Conservation (phyloP, 2,888 invertebrate species). For the Ennomos quercinarius region DNA sequence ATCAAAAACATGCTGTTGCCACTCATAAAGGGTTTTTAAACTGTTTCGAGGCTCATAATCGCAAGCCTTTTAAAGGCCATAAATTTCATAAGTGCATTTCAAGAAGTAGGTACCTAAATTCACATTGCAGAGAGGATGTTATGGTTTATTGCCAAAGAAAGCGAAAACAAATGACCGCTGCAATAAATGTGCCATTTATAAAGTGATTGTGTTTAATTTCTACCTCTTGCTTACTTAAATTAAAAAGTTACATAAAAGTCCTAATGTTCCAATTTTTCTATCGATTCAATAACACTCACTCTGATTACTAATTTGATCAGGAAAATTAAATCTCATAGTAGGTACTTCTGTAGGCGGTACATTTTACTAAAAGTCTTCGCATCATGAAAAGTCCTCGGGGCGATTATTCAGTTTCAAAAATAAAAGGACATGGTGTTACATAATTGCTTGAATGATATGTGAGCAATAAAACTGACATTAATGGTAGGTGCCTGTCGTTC, state of each 20-base stretch:
- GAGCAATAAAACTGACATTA: slow-evolving; percentile 69
- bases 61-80: slow-evolving; percentile 57
- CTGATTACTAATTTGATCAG: no score
- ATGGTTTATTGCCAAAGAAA: slow-evolving; percentile 21
- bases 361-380: not conserved
- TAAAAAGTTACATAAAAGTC: no score
- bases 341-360: no score
- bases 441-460: slow-evolving; percentile 62
- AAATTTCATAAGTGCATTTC: slow-evolving; percentile 59
- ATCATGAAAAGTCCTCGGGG: slow-evolving; percentile 21
- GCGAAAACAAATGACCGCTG: no score
- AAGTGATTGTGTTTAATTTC: no score
- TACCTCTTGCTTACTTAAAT: no score
- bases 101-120: slow-evolving; percentile 47
- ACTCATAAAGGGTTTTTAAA: slow-evolving; percentile 65
- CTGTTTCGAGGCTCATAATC: slow-evolving; percentile 60
- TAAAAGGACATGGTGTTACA: slow-evolving; percentile 45
- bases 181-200: no score
- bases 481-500: slow-evolving; percentile 55
- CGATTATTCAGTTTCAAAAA: slow-evolving; percentile 27
- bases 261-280: no score
- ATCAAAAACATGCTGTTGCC: slow-evolving; percentile 64
- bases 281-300: no score
- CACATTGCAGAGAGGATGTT: no score
- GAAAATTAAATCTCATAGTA: no score